Evolutionary conservation across 2,113 vertebrate species (phyloP), one percentile per base, ranked within the genome.

Genomic region (Sterrhoptilus dennistouni): DNA sequence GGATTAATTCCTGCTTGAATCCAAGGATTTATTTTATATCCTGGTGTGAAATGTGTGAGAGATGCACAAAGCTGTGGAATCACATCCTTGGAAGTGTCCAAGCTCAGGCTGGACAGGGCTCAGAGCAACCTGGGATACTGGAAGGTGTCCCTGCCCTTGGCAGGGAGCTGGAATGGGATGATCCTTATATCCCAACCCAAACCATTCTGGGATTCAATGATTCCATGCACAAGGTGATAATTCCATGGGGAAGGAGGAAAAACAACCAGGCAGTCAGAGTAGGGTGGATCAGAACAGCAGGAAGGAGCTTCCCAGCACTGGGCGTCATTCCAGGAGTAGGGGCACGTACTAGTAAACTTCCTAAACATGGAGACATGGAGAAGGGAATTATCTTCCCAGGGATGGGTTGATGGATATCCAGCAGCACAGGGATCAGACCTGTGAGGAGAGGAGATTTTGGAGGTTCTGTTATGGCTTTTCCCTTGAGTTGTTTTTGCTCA

Each of bases 391-490:
- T 9, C 5, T 76, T 14, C 25, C 12, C 56, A 66, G 56, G 22
- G 19, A 23, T n/a, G n/a, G 16, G 65, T 2, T 53, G 45, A 31
- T 35, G 53, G 53, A 61, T 24, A 47, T 29, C 70, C 31, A 70
- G 14, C 12, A 87, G 24, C 57, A 60, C 5, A 72, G 20, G 7
- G 38, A 69, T 47, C 6, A 56, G 16, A 17, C 7, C 23, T 38
- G 59, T 42, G 36, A 50, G 50, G 17, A 52, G 19, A 61, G 10
- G 45, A 23, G 50, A 23, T 24, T 87, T 36, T 84, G 35, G 16
- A 59, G 5, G 19, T 12, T 17, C 3, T 83, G 0, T 9, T 13
- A 4, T 1, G 4, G 35, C 11, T 86, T 69, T 74, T 12, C 14
- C 23, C 6, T 38, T 29, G 14, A 66, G 42, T 3, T 54, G 5